phyloP scores from a whole-genome alignment of 2,888 invertebrate genomes.

The Xestoiulus laeticollis region DNA sequence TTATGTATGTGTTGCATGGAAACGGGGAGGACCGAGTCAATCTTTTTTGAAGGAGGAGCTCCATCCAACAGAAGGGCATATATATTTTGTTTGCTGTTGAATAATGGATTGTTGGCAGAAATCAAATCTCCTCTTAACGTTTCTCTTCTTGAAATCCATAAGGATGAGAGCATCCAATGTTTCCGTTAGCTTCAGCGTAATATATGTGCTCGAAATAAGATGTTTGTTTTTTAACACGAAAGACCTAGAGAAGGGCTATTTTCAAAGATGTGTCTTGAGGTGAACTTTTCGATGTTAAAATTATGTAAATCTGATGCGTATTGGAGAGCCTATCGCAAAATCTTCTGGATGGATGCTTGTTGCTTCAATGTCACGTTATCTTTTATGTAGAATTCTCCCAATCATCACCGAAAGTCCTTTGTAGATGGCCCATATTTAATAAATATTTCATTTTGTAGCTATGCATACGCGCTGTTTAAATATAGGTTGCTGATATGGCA shows the following conservation, averaged over 20 bases:
- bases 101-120: slow-evolving; percentile 35
- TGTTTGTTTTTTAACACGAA: not conserved
- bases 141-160: not conserved
- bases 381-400: too few relatives aligned
- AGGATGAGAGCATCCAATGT: not conserved
- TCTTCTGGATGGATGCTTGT: too few relatives aligned
- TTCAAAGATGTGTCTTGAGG: not conserved
- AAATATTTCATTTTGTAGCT: too few relatives aligned
- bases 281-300: not conserved
- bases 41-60: not conserved
- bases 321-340: too few relatives aligned
- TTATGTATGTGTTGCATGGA: slow-evolving; percentile 12
- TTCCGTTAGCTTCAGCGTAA: not conserved
- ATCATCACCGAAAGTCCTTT: too few relatives aligned
- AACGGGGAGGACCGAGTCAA: not conserved
- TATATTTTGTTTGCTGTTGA: slow-evolving; percentile 21
- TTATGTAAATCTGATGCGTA: too few relatives aligned
- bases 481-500: too few relatives aligned
- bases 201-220: not conserved
- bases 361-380: too few relatives aligned
- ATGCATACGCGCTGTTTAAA: too few relatives aligned
- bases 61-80: not conserved
- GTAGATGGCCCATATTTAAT: too few relatives aligned
- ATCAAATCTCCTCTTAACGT: not conserved
- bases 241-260: not conserved